These are phyloP conservation scores for Papilio elwesi DNA, from an alignment of 2,888 invertebrate genomes.

Conservation along the genomic window DNA sequence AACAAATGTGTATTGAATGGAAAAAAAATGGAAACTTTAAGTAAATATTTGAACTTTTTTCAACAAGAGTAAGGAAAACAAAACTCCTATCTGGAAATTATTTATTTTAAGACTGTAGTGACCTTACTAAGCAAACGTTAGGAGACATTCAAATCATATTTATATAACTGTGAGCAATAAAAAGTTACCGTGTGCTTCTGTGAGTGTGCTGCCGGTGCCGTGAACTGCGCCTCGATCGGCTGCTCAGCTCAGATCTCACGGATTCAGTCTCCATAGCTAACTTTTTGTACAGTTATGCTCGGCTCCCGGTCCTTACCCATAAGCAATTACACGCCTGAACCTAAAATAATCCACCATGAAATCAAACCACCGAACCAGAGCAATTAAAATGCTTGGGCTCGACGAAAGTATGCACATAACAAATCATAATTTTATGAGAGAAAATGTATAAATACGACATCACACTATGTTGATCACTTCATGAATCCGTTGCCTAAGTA, in stretches of 20 bases:
- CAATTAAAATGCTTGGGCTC: conserved; percentile 74
- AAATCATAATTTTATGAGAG: conserved; percentile 29
- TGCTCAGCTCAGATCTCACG: conserved; percentile 95
- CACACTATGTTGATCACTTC: conserved; percentile 44
- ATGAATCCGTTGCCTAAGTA: conserved; percentile 39
- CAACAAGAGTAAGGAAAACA: not conserved
- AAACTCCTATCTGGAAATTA: no score
- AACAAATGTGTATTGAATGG: not conserved
- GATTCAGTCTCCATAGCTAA: conserved; percentile 95
- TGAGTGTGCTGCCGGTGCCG: conserved; percentile 86
- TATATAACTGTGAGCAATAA: conserved; percentile 20
- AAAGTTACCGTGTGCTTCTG: conserved; percentile 86
- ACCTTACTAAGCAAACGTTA: not conserved
- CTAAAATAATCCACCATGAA: conserved; percentile 65
- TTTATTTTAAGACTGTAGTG: no score
- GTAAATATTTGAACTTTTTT: conserved; percentile 28
- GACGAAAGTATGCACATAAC: conserved; percentile 58
- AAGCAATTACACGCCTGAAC: conserved; percentile 59
- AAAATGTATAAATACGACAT: conserved; percentile 52
- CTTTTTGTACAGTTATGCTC: conserved; percentile 50
- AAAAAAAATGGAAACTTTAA: not conserved
- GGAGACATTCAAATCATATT: not conserved
- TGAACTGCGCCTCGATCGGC: conserved; percentile 89
- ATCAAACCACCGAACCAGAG: conserved; percentile 64
- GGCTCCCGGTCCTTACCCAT: conserved; percentile 64